Conservation (phyloP, 2,113 vertebrate species). For the Axis porcinus region DNA sequence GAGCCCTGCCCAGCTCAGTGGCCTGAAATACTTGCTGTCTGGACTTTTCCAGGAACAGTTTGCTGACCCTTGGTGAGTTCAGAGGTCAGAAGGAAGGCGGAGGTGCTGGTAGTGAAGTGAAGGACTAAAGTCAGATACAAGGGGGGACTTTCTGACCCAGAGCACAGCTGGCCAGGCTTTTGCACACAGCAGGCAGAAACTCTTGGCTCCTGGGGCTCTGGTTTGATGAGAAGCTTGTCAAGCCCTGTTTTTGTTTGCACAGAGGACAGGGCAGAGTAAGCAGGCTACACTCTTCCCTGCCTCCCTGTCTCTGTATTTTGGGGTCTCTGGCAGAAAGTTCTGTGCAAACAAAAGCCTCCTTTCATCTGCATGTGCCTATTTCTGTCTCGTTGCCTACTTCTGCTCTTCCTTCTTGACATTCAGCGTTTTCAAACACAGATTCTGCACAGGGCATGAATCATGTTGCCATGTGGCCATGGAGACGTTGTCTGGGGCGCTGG, state of each 20-base stretch:
- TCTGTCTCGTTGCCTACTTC: constrained; percentile 24
- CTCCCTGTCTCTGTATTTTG: background rate
- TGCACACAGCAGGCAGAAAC: background rate
- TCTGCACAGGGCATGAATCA: constrained; percentile 42
- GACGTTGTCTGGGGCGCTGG: background rate
- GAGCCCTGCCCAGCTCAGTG: background rate
- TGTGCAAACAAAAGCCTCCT: background rate
- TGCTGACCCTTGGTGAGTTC: background rate
- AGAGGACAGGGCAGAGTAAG: rapidly evolving
- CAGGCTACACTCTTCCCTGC: background rate
- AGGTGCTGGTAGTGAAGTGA: background rate
- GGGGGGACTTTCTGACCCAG: background rate
- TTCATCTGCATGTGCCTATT: constrained; percentile 39
- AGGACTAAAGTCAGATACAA: background rate
- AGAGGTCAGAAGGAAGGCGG: background rate
- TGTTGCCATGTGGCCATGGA: background rate
- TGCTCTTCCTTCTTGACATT: constrained; percentile 56
- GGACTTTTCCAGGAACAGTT: background rate
- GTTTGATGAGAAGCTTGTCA: background rate
- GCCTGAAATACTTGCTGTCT: background rate
- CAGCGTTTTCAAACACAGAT: constrained; percentile 60
- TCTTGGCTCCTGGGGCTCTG: rapidly evolving
- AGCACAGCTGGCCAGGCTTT: background rate
- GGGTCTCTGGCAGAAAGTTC: constrained; percentile 33
- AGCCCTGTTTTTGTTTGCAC: rapidly evolving